phyloP scores from a whole-genome alignment of 1,140 invertebrate species.

The Steinernema feltiae region DNA sequence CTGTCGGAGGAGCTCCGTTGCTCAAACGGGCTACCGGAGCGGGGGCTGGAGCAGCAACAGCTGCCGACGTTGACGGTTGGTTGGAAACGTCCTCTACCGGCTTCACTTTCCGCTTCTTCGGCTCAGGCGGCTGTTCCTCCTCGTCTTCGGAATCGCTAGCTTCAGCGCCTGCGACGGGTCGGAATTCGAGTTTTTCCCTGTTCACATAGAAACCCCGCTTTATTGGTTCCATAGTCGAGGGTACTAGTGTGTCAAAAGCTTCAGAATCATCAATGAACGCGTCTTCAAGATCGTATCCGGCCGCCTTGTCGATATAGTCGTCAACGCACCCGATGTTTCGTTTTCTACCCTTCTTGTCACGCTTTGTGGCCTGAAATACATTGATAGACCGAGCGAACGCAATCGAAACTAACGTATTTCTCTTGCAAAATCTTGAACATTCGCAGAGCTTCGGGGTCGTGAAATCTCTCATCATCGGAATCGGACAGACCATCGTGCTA shows the following conservation, averaged over 20 bases:
- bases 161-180: not conserved
- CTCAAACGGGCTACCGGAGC: not conserved
- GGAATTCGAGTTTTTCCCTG: constrained; percentile 36
- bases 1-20: not conserved
- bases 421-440: constrained; percentile 37
- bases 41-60: not conserved
- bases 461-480: constrained; percentile 32
- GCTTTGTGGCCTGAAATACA: constrained; percentile 29
- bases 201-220: constrained; percentile 43
- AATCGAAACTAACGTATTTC: constrained; percentile 42
- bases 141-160: constrained; percentile 17
- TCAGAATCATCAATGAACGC: constrained; percentile 46
- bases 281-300: constrained; percentile 48
- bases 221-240: constrained; percentile 44
- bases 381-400: not conserved
- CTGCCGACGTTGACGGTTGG: not conserved
- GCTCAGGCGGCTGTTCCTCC: constrained; percentile 12
- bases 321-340: constrained; percentile 29
- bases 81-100: not conserved
- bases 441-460: constrained; percentile 37
- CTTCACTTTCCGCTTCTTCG: constrained; percentile 23
- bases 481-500: not conserved
- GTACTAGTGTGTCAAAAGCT: constrained; percentile 42
- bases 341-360: constrained; percentile 30
- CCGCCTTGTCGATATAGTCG: constrained; percentile 42